A percentile compares a stretch with the other conserved stretches of the same genome.
phyloP scores from a whole-genome alignment of 37 sponge, comb jelly and placozoan genomes.

The Halichondria panicea region DNA sequence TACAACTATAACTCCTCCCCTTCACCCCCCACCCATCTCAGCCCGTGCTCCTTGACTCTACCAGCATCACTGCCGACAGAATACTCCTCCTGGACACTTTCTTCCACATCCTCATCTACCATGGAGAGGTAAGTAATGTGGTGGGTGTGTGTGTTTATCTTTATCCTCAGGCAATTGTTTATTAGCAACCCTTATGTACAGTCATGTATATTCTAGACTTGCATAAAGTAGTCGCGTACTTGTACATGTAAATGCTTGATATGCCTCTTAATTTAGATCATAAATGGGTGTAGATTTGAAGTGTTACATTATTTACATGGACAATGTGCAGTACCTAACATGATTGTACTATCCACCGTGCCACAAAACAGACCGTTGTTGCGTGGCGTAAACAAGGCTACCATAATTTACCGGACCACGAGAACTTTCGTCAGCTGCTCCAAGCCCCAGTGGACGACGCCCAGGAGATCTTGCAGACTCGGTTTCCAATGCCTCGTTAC shows the following conservation, averaged over 20 bases:
- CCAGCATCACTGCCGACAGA: conserved; percentile 90
- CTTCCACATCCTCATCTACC: conserved; percentile 98
- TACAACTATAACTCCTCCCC: too few species aligned
- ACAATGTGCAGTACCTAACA: too few species aligned
- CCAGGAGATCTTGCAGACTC: conserved; percentile 90
- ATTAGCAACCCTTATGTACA: too few species aligned
- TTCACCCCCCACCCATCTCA: conserved; percentile 1
- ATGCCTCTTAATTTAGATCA: not conserved
- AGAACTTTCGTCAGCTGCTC: conserved; percentile 92
- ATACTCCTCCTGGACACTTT: conserved; percentile 97
- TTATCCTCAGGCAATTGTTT: too few species aligned
- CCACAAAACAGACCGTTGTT: conserved; percentile 64
- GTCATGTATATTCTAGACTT: too few species aligned
- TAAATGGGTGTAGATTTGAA: not conserved
- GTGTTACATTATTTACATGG: not conserved
- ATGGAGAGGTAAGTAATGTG: conserved; percentile 91
- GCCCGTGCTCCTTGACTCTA: conserved; percentile 97
- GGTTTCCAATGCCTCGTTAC: conserved; percentile 99
- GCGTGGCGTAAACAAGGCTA: conserved; percentile 87
- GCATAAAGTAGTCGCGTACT: too few species aligned
- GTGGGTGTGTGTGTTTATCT: too few species aligned
- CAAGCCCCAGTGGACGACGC: conserved; percentile 98
- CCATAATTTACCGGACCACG: conserved; percentile 89
- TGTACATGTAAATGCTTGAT: too few species aligned
- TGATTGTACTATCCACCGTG: not conserved